Conservation (phyloP, 2,888 invertebrate genomes). For the Melanargia galathea region DNA sequence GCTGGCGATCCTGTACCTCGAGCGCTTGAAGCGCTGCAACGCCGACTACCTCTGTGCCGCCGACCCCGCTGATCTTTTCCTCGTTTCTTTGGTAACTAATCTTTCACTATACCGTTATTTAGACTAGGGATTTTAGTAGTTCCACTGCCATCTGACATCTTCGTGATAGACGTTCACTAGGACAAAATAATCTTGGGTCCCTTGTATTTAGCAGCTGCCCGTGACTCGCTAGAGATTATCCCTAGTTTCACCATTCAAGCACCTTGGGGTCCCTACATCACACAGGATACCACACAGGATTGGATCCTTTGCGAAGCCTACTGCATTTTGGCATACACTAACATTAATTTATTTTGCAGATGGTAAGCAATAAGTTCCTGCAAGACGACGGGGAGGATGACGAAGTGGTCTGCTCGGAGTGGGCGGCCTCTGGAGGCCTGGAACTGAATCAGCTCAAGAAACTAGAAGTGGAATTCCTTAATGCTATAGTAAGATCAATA, state of each 20-base stretch:
- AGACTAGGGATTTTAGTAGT: no score
- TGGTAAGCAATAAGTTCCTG: conserved; percentile 97
- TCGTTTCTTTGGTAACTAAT: conserved; percentile 92
- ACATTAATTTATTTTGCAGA: conserved; percentile 81
- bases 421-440: conserved; percentile 93
- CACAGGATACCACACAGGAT: no score
- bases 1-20: conserved; percentile 95
- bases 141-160: no score
- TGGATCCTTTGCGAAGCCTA: no score
- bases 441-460: conserved; percentile 89
- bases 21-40: conserved; percentile 91
- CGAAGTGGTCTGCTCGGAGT: conserved; percentile 94
- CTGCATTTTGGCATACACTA: background rate
- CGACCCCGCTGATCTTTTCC: conserved; percentile 95
- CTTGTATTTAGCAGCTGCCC: no score
- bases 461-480: conserved; percentile 93
- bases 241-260: no score
- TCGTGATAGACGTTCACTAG: no score
- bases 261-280: no score
- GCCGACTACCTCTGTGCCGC: conserved; percentile 91
- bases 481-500: conserved; percentile 88
- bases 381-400: conserved; percentile 96
- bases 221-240: no score
- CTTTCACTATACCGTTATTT: no score
- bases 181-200: no score